These are phyloP conservation scores for Himalopsyche kuldschensis DNA, from an alignment of 2,888 invertebrate species.

Conservation along the genomic window DNA sequence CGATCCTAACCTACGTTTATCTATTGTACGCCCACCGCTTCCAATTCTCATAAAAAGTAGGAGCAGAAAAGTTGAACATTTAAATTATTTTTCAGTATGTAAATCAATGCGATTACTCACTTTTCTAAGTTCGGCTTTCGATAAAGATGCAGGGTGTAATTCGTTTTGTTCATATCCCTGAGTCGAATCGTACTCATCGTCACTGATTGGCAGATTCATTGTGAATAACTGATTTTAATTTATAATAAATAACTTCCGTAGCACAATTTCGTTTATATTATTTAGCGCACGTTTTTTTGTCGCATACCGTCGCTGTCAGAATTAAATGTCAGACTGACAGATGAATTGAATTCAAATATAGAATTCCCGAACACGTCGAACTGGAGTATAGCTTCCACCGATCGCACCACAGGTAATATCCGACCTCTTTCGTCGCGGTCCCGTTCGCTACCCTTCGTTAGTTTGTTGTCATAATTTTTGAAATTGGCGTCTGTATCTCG, in stretches of 20 bases:
- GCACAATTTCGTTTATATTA: too few relatives aligned
- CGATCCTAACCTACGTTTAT: too few relatives aligned
- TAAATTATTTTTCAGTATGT: too few relatives aligned
- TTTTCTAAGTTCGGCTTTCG: slow-evolving; percentile 72
- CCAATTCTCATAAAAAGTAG: too few relatives aligned
- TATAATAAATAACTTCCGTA: background rate
- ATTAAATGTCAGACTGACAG: slow-evolving; percentile 35
- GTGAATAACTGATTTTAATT: background rate
- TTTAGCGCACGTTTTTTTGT: background rate
- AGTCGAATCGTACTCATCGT: slow-evolving; percentile 62
- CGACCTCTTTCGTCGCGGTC: slow-evolving; percentile 14
- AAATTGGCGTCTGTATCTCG: slow-evolving; percentile 15
- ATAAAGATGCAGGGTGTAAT: slow-evolving; percentile 58
- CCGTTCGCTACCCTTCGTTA: slow-evolving; percentile 7
- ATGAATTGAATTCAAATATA: slow-evolving; percentile 15
- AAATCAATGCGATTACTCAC: slow-evolving; percentile 47
- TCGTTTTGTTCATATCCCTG: slow-evolving; percentile 56
- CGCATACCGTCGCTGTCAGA: background rate
- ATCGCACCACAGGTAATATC: background rate
- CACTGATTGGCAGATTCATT: slow-evolving; percentile 68
- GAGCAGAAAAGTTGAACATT: too few relatives aligned
- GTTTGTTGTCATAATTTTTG: slow-evolving; percentile 20
- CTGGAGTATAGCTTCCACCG: background rate
- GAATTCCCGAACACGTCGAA: slow-evolving; percentile 18
- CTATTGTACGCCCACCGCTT: too few relatives aligned